These are phyloP conservation scores for Saxicola maurus DNA, from an alignment of 2,797 vertebrate species.

Conservation along the genomic window DNA sequence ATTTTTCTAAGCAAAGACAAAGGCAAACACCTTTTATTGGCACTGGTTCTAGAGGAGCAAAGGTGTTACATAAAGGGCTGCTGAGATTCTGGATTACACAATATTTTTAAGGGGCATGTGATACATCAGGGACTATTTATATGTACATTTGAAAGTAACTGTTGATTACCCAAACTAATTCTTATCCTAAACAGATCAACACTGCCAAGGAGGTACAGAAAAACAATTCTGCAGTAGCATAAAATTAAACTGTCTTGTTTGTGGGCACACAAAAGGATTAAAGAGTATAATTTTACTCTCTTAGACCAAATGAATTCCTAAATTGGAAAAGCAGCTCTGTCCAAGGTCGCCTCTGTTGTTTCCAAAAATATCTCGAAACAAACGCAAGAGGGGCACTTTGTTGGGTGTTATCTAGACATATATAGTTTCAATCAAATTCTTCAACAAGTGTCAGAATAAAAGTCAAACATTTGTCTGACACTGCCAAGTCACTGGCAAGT, in stretches of 20 bases:
- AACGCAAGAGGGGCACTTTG: conserved; percentile 87
- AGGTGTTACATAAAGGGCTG: conserved; percentile 20
- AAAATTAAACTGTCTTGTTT: conserved; percentile 6
- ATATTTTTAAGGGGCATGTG: conserved; percentile 24
- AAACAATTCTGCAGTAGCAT: neutral
- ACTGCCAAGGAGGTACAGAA: neutral
- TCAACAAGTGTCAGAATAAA: conserved; percentile 82
- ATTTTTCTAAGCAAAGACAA: conserved; percentile 48
- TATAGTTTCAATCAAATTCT: conserved; percentile 85
- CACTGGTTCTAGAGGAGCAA: conserved; percentile 8
- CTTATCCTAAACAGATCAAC: neutral
- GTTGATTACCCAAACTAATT: conserved; percentile 33
- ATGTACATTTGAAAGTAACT: conserved; percentile 20
- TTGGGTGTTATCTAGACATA: conserved; percentile 87
- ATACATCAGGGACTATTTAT: neutral
- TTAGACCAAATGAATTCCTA: conserved; percentile 80
- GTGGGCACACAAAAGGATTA: conserved; percentile 21
- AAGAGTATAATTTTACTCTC: conserved; percentile 64
- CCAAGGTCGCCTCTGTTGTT: conserved; percentile 86
- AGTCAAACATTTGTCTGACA: conserved; percentile 72
- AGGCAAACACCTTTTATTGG: conserved; percentile 6
- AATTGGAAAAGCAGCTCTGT: conserved; percentile 84
- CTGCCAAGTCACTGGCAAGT: conserved; percentile 50
- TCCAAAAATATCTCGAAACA: conserved; percentile 89
- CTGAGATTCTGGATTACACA: conserved; percentile 27